These are phyloP conservation scores for Rhagonycha fulva DNA, from an alignment of 2,888 invertebrate species.

Conservation along the genomic window DNA sequence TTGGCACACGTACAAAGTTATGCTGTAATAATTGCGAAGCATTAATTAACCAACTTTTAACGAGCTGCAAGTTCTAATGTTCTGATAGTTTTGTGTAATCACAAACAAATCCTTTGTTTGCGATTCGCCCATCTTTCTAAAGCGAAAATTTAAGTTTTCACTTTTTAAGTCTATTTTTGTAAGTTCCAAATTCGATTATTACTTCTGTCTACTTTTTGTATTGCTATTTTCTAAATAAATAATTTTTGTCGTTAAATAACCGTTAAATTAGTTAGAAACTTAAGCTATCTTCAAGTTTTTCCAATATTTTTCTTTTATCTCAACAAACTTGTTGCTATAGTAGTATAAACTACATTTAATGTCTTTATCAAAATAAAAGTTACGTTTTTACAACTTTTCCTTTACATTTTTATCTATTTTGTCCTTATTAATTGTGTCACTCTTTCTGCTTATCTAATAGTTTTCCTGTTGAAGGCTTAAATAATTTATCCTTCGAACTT, in stretches of 20 bases:
- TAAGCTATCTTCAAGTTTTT: not conserved
- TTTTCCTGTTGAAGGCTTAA: not conserved
- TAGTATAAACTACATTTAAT: not conserved
- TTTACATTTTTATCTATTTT: not conserved
- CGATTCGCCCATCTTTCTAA: not conserved
- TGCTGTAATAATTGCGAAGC: not conserved
- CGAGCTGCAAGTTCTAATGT: not conserved
- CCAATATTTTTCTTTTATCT: constrained; percentile 4
- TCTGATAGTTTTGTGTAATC: not conserved
- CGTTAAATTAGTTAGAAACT: not conserved
- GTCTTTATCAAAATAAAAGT: constrained; percentile 4
- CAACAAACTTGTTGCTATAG: constrained; percentile 7
- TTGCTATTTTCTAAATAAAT: not conserved
- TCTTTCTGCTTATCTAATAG: not conserved
- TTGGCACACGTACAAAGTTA: not conserved
- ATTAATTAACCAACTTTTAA: not conserved
- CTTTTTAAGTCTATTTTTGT: not conserved
- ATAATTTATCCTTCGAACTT: not conserved
- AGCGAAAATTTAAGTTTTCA: not conserved
- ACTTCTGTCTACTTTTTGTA: not conserved
- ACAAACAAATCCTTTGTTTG: not conserved
- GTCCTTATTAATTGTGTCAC: not conserved
- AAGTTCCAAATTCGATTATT: not conserved
- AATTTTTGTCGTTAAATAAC: not conserved
- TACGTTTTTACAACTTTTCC: not conserved